A percentile compares a stretch with the other conserved stretches of the same genome.
These are phyloP conservation scores for Mythimna albipuncta DNA, from an alignment of 2,888 invertebrate genomes.

Conservation along the genomic window DNA sequence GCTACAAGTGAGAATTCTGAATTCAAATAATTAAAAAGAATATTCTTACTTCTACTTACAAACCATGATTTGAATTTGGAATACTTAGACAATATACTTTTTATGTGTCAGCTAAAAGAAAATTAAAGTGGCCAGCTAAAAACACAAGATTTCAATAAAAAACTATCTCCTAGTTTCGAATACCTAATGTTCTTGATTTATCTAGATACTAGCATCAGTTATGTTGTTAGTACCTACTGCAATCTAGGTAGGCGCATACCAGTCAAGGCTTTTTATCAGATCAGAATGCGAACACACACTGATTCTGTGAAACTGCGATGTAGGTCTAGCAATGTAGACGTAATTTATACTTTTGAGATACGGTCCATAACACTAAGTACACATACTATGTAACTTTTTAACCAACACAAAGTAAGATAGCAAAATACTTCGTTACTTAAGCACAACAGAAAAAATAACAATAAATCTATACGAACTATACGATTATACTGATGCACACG, in stretches of 20 bases:
- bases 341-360: constrained; percentile 6
- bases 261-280: constrained; percentile 35
- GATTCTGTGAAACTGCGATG: constrained; percentile 25
- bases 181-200: background rate
- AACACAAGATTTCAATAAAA: background rate
- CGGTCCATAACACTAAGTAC: background rate
- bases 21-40: background rate
- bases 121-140: background rate
- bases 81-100: background rate
- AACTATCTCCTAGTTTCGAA: background rate
- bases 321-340: constrained; percentile 28
- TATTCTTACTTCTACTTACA: background rate
- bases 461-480: no score
- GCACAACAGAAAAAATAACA: no score
- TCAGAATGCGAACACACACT: constrained; percentile 30
- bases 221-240: constrained; percentile 13
- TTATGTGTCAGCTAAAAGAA: background rate
- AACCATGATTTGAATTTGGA: background rate
- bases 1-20: background rate
- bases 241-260: constrained; percentile 29
- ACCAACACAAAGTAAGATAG: background rate
- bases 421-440: no score
- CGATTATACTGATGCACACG: no score
- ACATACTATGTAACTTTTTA: no score
- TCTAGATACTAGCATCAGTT: constrained; percentile 4